phyloP scores from a whole-genome alignment of 2,797 vertebrate genomes.

The Erpetoichthys calabaricus region DNA sequence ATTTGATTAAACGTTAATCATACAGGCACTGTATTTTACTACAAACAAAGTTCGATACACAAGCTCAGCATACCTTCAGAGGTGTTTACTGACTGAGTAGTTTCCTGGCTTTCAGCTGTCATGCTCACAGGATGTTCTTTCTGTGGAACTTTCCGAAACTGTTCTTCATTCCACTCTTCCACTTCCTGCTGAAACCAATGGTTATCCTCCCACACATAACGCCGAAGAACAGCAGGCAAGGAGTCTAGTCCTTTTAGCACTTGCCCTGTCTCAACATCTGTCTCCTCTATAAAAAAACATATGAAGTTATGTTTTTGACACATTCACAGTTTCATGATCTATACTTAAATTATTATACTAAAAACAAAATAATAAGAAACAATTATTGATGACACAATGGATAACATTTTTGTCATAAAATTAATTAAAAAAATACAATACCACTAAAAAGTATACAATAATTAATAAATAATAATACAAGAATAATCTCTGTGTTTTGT shows the following conservation, averaged over 20 bases:
- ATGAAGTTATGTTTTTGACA: no score
- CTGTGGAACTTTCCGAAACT: constrained; percentile 66
- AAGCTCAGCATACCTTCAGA: constrained; percentile 3
- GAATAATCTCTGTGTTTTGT: no score
- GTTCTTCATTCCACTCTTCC: constrained; percentile 77
- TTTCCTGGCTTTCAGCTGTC: constrained; percentile 26
- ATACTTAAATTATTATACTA: no score
- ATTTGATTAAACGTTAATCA: no score
- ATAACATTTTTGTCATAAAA: no score
- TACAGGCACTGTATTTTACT: no score
- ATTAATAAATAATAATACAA: no score
- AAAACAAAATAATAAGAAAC: no score
- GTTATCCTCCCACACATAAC: constrained; percentile 77
- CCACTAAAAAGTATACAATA: no score
- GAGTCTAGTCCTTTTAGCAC: constrained; percentile 57
- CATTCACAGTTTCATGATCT: no score
- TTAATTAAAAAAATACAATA: no score
- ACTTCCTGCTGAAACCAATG: constrained; percentile 80
- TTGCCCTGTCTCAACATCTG: constrained; percentile 51
- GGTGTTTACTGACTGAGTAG: neutral
- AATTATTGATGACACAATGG: no score
- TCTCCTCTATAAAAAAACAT: constrained; percentile 37
- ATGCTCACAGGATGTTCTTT: constrained; percentile 40
- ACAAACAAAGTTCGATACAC: neutral
- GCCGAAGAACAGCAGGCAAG: constrained; percentile 57